These are phyloP conservation scores for Malurus splendens DNA, from an alignment of 2,797 vertebrate genomes.

Conservation along the genomic window DNA sequence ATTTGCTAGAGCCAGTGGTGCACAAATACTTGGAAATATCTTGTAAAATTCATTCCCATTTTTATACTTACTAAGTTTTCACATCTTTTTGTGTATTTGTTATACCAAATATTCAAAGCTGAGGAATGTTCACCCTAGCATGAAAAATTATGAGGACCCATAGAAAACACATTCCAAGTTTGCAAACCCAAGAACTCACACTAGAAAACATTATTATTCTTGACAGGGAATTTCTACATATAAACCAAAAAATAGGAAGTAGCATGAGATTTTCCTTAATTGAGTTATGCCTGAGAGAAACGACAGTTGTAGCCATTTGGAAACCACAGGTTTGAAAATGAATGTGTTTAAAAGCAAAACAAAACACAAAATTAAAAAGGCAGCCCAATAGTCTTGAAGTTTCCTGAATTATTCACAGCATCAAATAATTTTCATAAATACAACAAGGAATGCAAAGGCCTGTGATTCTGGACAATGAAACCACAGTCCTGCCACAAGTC, in stretches of 20 bases:
- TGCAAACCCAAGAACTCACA: not conserved
- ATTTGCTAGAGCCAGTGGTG: not conserved
- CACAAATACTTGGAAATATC: not conserved
- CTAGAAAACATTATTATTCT: constrained; percentile 12
- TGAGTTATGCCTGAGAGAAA: constrained; percentile 33
- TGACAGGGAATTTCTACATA: constrained; percentile 22
- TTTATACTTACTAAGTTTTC: constrained; percentile 13
- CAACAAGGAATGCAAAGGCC: not conserved
- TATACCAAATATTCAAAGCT: not conserved
- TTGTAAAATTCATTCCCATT: not conserved
- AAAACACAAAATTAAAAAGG: not conserved
- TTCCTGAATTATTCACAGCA: not conserved
- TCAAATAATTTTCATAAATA: not conserved
- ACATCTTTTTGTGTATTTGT: not conserved
- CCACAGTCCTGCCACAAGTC: not conserved
- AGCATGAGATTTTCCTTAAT: constrained; percentile 29
- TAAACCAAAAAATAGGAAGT: constrained; percentile 35
- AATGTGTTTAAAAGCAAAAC: constrained; percentile 4
- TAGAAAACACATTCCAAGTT: constrained; percentile 16
- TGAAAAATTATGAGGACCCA: not conserved
- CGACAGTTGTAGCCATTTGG: constrained; percentile 4
- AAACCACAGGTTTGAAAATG: constrained; percentile 23
- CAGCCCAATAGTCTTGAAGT: not conserved
- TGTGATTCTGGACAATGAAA: not conserved
- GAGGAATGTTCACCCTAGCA: not conserved